These are phyloP conservation scores for Pocillopora grandis DNA, from an alignment of 92 coral and sea anemone species.

Conservation along the genomic window DNA sequence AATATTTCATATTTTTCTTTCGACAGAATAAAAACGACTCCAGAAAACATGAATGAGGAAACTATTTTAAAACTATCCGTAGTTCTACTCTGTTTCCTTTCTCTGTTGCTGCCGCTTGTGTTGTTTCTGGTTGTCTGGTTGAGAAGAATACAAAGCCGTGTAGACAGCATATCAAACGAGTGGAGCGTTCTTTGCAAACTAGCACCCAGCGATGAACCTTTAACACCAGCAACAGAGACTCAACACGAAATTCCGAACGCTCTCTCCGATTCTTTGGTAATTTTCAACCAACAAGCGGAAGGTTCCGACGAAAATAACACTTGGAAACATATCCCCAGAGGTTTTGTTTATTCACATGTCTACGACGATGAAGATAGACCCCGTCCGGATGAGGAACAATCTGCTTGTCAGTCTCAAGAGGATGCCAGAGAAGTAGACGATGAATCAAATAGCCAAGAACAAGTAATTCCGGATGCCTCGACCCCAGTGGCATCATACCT, in stretches of 20 bases:
- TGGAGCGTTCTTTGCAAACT: constrained; percentile 8
- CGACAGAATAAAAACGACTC: neutral
- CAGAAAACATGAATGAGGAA: neutral
- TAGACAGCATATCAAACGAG: constrained; percentile 1
- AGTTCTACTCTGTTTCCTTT: constrained; percentile 1
- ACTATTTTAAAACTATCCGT: constrained; percentile 2
- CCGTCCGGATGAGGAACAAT: neutral
- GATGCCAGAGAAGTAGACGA: neutral
- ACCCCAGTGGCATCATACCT: neutral
- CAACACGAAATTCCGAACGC: neutral
- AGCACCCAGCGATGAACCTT: neutral
- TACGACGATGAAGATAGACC: neutral
- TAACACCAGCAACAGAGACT: neutral
- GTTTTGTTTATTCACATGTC: constrained; percentile 20
- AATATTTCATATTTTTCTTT: neutral
- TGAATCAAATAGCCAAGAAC: neutral
- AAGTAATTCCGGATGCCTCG: neutral
- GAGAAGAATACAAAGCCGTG: constrained; percentile 14
- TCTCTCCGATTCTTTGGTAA: constrained; percentile 16
- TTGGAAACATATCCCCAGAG: constrained; percentile 25
- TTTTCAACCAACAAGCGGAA: constrained; percentile 22
- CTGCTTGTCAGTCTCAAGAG: neutral
- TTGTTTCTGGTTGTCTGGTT: constrained; percentile 22
- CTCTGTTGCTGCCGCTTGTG: neutral
- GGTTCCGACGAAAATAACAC: neutral